Base-by-base conservation (phyloP, 2,113 vertebrate genomes). In the Macroglossus sobrinus region DNA sequence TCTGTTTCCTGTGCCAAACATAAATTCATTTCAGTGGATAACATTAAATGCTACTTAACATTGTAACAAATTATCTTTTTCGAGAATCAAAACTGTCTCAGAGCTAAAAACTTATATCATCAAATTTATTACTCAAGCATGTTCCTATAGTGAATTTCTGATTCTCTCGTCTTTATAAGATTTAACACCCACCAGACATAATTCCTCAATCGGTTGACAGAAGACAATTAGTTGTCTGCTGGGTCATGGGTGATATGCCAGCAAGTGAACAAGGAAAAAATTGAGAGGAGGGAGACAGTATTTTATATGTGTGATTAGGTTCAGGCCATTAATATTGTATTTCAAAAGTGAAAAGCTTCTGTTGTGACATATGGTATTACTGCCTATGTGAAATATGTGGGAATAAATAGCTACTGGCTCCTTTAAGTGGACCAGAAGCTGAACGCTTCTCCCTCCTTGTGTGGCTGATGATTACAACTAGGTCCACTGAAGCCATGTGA, bases 21-120 rank as follows among this genome's bases (percentile, higher is more conserved):
- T 94, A 98, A 98, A 97, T 79, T 88, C 71, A 93, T 96, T 81
- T 8, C 55, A 84, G 55, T 78, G 43, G 0, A 95, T n/a, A 55
- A 59, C 92, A 94, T 94, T 82, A 74, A 76, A 95, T 79, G 85
- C 74, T 93, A 89, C 79, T 95, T 94, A 92, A 69, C 35, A 4
- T 89, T 86, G 22, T 93, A 74, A 74, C 59, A 92, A 89, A 92
- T 96, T 63, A 95, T 94, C 88, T 68, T 63, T 74, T 92, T 68
- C 66, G 64, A 94, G 64, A 96, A 43, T 79, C 66, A 85, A 84
- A 97, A 93, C 45, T 87, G 57, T 88, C 88, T 93, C 79, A 24
- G 30, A 89, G 43, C n/a, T 93, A 93, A 95, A 95, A n/a, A 92
- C 82, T 89, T 55, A 35, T 90, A 86, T 82, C 68, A 89, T 74